Base-by-base conservation (phyloP, 2,797 vertebrate genomes). In the Heliangelus exortis region DNA sequence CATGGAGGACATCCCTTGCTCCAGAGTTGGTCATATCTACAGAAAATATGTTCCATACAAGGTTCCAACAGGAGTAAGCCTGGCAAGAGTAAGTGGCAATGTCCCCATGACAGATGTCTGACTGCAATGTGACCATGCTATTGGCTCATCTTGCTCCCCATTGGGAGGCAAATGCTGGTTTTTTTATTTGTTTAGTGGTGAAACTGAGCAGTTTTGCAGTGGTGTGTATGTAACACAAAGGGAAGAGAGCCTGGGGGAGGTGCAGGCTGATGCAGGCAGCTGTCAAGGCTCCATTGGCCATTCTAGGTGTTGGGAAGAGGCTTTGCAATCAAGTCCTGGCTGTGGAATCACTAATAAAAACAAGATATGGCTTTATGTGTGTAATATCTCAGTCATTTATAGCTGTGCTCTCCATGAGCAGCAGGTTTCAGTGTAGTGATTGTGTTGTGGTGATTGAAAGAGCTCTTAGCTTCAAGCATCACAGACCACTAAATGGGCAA, bases 1-100 rank as follows among this genome's bases (percentile, higher is more conserved):
- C 50, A 99, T 99, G 99, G 99, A 99, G 97, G 99, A 99, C 97
- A 98, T 99, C 36, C 99, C 99, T n/a, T 99, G 99, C 96, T 99
- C 99, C 84, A 98, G 99, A 91, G 99, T 99, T 47, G 99, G 99
- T 31, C 99, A 99, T 91, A 99, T 99, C 97, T 99, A 99, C 96
- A 98, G 99, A 95, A 99, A 99, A 97, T 99, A 99, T 1, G 99
- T 99, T 63, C 99, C 99, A 15, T 99, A 99, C 97, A 99, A 99
- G 87, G 98, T 99, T 69, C 99, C 99, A 2, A 98, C 99, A 20
- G 99, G 99, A 59, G 98, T 99, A 97, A 99, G 99, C 93, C 97
- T 99, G 92, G 98, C 99, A 21, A 98, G 98, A 97, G 99, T 99
- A 98, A 98, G 97, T 95, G 93, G 36, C 59, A 43, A 3, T 25